phyloP scores from a whole-genome alignment of 2,113 vertebrate species.

The Sitta europaea region DNA sequence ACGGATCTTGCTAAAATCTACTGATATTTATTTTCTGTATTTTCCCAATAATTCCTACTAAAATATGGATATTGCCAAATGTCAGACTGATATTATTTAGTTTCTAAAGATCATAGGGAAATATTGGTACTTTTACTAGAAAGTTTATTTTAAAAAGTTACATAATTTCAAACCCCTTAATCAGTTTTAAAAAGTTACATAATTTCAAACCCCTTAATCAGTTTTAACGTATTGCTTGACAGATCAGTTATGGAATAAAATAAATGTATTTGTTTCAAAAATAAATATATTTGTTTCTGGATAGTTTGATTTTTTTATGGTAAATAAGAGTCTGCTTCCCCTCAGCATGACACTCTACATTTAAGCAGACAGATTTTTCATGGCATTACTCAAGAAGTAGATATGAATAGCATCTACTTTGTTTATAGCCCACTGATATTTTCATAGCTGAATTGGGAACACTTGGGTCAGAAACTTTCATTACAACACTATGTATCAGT shows the following conservation, averaged over 20 bases:
- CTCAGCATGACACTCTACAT: not conserved
- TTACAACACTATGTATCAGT: not conserved
- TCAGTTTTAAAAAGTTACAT: not conserved
- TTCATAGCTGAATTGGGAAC: not conserved
- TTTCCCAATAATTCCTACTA: not conserved
- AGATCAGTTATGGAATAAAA: not conserved
- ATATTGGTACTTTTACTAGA: not conserved
- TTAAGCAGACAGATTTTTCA: not conserved
- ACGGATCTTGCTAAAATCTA: not conserved
- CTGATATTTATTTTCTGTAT: not conserved
- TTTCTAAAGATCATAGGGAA: not conserved
- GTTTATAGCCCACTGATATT: not conserved
- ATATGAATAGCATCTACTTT: not conserved
- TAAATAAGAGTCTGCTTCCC: not conserved
- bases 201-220: not conserved
- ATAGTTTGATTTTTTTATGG: not conserved
- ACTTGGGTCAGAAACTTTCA: not conserved
- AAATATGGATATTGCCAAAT: accelerated
- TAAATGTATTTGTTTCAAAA: not conserved
- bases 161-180: not conserved
- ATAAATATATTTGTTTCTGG: not conserved
- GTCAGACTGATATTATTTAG: not conserved
- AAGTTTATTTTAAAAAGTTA: not conserved
- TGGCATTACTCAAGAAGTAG: not conserved
- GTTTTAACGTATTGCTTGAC: not conserved